Percentiles rank a stretch among this genome's conserved stretches.
phyloP scores from a whole-genome alignment of 2,113 vertebrate species.

The Ameiurus melas region DNA sequence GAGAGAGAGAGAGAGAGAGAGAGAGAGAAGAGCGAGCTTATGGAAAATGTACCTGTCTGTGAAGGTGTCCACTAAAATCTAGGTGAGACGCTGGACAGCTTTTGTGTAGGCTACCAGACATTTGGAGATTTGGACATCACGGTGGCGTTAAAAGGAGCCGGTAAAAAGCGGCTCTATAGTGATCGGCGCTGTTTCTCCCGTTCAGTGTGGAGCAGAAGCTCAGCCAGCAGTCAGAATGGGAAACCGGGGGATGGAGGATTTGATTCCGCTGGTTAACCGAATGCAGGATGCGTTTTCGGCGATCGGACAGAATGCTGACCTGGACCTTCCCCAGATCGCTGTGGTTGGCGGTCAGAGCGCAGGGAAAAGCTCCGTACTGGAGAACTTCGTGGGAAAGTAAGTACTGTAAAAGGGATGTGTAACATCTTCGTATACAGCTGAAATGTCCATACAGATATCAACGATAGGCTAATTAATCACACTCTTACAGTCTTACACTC shows the following conservation, averaged over 20 bases:
- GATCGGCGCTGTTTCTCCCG: constrained; percentile 39
- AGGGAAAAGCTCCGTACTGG: constrained; percentile 94
- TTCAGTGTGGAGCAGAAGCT: constrained; percentile 13
- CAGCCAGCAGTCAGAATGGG: constrained; percentile 73
- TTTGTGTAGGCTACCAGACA: neutral
- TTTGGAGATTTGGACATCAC: neutral
- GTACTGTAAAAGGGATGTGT: constrained; percentile 24
- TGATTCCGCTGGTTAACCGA: constrained; percentile 90
- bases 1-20: neutral
- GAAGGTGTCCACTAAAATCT: neutral
- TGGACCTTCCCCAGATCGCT: constrained; percentile 94
- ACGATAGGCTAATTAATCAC: neutral
- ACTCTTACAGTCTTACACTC: no score
- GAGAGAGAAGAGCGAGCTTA: neutral
- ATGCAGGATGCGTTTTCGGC: constrained; percentile 91
- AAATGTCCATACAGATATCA: neutral
- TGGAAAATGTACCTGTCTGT: neutral
- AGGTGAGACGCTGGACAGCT: constrained; percentile 6
- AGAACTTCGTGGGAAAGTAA: constrained; percentile 96
- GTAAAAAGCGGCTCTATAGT: neutral
- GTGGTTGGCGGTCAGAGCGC: constrained; percentile 96
- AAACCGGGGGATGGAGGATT: constrained; percentile 94
- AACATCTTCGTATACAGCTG: neutral
- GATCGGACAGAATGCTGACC: constrained; percentile 88
- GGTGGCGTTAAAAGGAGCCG: neutral